phyloP scores from a whole-genome alignment of 2,888 invertebrate species.

The Cerceris ruficornis region DNA sequence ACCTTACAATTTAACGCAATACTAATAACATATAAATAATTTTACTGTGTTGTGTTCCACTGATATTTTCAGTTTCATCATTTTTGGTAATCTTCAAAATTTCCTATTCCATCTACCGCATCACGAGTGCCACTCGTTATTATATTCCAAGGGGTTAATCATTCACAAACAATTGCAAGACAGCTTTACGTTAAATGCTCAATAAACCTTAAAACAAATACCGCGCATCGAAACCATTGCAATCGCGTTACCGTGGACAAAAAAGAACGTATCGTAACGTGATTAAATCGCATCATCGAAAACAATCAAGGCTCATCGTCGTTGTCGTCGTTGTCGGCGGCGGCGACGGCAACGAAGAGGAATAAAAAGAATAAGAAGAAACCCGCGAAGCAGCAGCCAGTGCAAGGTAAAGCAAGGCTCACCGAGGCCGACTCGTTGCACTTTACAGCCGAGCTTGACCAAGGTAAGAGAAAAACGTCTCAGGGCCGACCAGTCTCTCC shows the following conservation, averaged over 20 bases:
- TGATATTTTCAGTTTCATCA: too few relatives aligned
- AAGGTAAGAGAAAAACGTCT: slow-evolving; percentile 68
- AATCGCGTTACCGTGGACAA: not conserved
- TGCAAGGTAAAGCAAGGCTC: slow-evolving; percentile 58
- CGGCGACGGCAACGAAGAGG: not conserved
- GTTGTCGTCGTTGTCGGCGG: too few relatives aligned
- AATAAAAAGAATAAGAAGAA: slow-evolving; percentile 31
- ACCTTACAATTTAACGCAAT: too few relatives aligned
- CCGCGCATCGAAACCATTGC: not conserved
- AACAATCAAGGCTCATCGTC: slow-evolving; percentile 53
- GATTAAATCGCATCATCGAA: slow-evolving; percentile 58
- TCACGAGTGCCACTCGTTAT: too few relatives aligned
- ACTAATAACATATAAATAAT: too few relatives aligned
- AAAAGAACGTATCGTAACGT: slow-evolving; percentile 35
- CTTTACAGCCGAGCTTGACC: slow-evolving; percentile 68
- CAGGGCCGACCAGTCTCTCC: slow-evolving; percentile 64
- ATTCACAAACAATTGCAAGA: too few relatives aligned
- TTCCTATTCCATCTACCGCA: too few relatives aligned
- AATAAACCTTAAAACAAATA: too few relatives aligned
- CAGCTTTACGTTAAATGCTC: too few relatives aligned
- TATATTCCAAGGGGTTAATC: too few relatives aligned
- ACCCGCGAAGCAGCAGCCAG: slow-evolving; percentile 41
- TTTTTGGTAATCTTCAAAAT: too few relatives aligned
- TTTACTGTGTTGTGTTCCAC: too few relatives aligned
- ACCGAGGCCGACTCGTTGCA: slow-evolving; percentile 70